Percentiles rank a stretch among this genome's conserved stretches.
These are phyloP conservation scores for Orbicella faveolata DNA, from an alignment of 64 coral and sea anemone genomes.

Conservation along the genomic window DNA sequence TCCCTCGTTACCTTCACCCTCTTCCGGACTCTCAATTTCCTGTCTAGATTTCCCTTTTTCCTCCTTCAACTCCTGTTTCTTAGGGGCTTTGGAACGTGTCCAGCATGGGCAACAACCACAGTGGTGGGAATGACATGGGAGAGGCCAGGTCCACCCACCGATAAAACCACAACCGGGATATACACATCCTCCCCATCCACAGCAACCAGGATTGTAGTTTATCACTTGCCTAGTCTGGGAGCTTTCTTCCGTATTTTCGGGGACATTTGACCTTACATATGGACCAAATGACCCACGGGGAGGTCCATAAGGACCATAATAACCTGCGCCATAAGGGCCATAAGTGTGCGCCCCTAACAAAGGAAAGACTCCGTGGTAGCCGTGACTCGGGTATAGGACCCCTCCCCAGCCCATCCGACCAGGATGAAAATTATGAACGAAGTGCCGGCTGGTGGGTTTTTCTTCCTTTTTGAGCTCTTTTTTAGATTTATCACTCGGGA, in stretches of 20 bases:
- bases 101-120: slow-evolving; percentile 36
- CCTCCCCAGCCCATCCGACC: slow-evolving; percentile 90
- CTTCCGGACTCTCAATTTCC: slow-evolving; percentile 57
- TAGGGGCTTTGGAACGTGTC: slow-evolving; percentile 59
- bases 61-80: slow-evolving; percentile 44
- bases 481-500: slow-evolving; percentile 20
- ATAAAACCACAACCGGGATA: slow-evolving; percentile 84
- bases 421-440: slow-evolving; percentile 71
- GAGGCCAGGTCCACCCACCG: slow-evolving; percentile 31
- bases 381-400: slow-evolving; percentile 52
- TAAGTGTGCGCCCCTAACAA: slow-evolving; percentile 50
- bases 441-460: slow-evolving; percentile 23
- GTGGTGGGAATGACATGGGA: slow-evolving; percentile 20
- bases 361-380: slow-evolving; percentile 37
- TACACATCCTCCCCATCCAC: slow-evolving; percentile 79
- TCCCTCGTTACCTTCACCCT: neutral
- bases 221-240: slow-evolving; percentile 60
- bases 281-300: neutral
- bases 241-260: neutral
- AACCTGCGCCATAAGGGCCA: slow-evolving; percentile 35
- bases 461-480: slow-evolving; percentile 34
- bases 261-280: neutral
- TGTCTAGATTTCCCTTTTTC: slow-evolving; percentile 60
- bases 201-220: slow-evolving; percentile 85
- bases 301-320: slow-evolving; percentile 54